phyloP scores from a whole-genome alignment of 1,140 invertebrate genomes.

The Wasmannia auropunctata region DNA sequence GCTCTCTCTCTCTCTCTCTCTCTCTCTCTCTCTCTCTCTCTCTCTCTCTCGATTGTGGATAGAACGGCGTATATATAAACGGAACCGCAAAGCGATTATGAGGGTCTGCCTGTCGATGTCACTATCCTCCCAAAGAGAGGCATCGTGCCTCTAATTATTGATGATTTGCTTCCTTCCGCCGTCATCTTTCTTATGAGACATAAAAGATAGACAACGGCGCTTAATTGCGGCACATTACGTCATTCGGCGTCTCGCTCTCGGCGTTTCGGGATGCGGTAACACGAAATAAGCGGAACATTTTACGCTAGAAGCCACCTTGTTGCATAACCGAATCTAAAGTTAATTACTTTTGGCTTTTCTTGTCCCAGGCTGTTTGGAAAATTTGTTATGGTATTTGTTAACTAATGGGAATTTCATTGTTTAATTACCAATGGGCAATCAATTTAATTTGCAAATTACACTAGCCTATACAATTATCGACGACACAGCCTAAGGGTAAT shows the following conservation, averaged over 20 bases:
- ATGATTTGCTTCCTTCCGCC: constrained; percentile 14
- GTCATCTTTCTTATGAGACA: neutral
- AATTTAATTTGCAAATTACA: constrained; percentile 47
- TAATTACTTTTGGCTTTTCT: constrained; percentile 4
- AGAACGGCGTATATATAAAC: constrained; percentile 1
- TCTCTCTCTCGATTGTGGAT: constrained; percentile 6
- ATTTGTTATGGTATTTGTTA: constrained; percentile 4
- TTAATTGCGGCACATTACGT: neutral
- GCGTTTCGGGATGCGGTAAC: neutral
- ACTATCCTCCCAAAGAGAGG: neutral
- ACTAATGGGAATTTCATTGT: constrained; percentile 2
- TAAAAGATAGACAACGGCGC: neutral
- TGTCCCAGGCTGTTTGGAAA: neutral
- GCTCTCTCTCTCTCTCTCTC: too few species aligned
- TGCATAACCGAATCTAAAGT: neutral
- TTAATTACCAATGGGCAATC: constrained; percentile 24
- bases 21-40: too few species aligned
- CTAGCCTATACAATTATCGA: neutral
- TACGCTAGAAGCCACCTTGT: neutral
- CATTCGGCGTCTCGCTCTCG: neutral
- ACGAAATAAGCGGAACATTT: neutral
- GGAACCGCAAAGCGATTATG: constrained; percentile 13
- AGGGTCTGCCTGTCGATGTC: neutral
- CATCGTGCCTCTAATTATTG: constrained; percentile 37
- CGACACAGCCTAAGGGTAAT: constrained; percentile 19